Evolutionary conservation across 2,888 invertebrate species (phyloP).

Genomic region (Lissocephala sabroskyi): DNA sequence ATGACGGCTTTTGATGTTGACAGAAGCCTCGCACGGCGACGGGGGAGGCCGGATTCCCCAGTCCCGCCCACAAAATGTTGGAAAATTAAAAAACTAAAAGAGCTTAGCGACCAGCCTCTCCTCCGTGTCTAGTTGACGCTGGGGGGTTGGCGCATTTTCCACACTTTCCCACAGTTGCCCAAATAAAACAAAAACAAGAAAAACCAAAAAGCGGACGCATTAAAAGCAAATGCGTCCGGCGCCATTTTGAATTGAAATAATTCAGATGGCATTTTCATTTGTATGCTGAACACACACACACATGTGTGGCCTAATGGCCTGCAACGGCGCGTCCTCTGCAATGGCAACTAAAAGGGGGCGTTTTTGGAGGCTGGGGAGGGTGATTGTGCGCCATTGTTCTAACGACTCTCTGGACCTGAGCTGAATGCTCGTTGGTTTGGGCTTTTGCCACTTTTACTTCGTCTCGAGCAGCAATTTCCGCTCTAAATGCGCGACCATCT

Average conservation of each 20-base stretch:
- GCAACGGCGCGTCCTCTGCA: too few species aligned
- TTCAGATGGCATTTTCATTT: constrained; percentile 19
- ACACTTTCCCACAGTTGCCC: not conserved
- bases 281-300: not conserved
- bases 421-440: constrained; percentile 11
- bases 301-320: constrained; percentile 19
- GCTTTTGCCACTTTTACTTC: constrained; percentile 4
- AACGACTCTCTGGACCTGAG: not conserved
- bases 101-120: too few species aligned
- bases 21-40: constrained; percentile 22
- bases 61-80: too few species aligned
- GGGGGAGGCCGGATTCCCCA: too few species aligned
- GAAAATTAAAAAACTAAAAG: constrained; percentile 10
- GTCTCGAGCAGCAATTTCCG: constrained; percentile 54
- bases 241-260: constrained; percentile 34
- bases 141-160: too few species aligned
- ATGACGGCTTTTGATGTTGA: constrained; percentile 46
- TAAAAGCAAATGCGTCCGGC: constrained; percentile 5
- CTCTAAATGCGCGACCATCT: constrained; percentile 49
- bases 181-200: not conserved
- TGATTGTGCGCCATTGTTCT: constrained; percentile 4
- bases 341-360: constrained; percentile 15
- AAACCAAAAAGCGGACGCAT: not conserved
- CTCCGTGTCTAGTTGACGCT: too few species aligned
- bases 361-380: not conserved